phyloP scores from a whole-genome alignment of 2,113 vertebrate species.

The Rana temporaria region DNA sequence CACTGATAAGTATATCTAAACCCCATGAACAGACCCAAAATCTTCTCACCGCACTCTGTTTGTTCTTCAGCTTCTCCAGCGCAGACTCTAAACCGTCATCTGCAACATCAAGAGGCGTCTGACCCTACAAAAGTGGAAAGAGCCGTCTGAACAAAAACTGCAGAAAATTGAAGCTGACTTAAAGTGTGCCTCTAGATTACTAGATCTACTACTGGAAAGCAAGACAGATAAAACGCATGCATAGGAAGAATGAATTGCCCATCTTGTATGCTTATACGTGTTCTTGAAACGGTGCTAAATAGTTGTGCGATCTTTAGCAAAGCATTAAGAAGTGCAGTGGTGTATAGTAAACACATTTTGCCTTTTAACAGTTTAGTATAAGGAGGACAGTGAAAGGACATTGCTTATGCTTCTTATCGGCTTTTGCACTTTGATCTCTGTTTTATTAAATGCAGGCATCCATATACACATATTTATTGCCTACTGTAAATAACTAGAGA shows the following conservation, averaged over 20 bases:
- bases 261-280: too few species aligned
- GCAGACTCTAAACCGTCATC: conserved; percentile 84
- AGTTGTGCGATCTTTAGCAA: too few species aligned
- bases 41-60: conserved; percentile 78
- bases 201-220: neutral
- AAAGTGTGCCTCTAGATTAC: neutral
- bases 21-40: conserved; percentile 59
- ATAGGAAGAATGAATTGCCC: neutral
- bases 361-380: too few species aligned
- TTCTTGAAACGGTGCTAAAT: too few species aligned
- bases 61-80: conserved; percentile 81
- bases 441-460: too few species aligned
- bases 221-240: neutral
- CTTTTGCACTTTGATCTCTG: too few species aligned
- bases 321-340: too few species aligned
- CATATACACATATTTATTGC: too few species aligned
- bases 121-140: conserved; percentile 73
- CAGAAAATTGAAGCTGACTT: neutral
- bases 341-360: too few species aligned
- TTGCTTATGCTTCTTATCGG: too few species aligned
- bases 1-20: neutral
- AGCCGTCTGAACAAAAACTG: neutral
- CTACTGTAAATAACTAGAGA: too few species aligned
- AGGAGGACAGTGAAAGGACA: too few species aligned
- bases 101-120: conserved; percentile 87